Evolutionary conservation across 2,888 invertebrate species (phyloP), one percentile per base, ranked within the genome.

Genomic region (Sinelater perroti): DNA sequence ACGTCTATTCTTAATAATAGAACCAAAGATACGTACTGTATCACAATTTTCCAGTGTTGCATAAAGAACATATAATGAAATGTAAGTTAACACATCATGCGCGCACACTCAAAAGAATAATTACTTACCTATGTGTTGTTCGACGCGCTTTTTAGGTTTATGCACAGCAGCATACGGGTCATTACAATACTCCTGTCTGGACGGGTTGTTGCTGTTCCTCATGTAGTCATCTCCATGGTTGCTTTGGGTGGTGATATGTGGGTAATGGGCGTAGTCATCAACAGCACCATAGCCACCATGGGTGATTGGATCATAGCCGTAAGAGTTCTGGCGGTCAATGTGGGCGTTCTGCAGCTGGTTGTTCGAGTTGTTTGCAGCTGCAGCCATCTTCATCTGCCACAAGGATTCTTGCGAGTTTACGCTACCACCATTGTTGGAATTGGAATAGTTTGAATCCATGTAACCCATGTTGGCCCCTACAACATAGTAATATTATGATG

Each of bases 401-500:
- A 95, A 80, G 28, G 95, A 95, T 78, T 95, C 94, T 78, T 95
- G 95, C 2, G 94, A 95, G 81, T 95, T 94, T 55, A 95, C 94
- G 70, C 94, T 94, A 66, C 95, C 95, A n/a, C 94, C 94, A 78
- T 94, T 93, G 81, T 94, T 94, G 58, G 93, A 94, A 77, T 94
- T 94, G 57, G 93, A 91, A 79, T 94, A 94, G 77, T 92, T 93
- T 79, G 93, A 93, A 77, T 94, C 94, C 80, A 93, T 87, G 80
- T 93, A 94, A 62, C 89, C 91, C 88, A 92, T 91, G 79, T 92
- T 92, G 63, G 88, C 88, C 87, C 91, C 91, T 91, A 78, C 7
- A 78, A 74, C 62, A 61, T 17, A 30, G 28, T 20, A 24, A 18
- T 13, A 24, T 6, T 17, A 31, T 16, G 20, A 3, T 38, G 11